Conservation (phyloP, 2,113 vertebrate species). For the Percina caprodes region DNA sequence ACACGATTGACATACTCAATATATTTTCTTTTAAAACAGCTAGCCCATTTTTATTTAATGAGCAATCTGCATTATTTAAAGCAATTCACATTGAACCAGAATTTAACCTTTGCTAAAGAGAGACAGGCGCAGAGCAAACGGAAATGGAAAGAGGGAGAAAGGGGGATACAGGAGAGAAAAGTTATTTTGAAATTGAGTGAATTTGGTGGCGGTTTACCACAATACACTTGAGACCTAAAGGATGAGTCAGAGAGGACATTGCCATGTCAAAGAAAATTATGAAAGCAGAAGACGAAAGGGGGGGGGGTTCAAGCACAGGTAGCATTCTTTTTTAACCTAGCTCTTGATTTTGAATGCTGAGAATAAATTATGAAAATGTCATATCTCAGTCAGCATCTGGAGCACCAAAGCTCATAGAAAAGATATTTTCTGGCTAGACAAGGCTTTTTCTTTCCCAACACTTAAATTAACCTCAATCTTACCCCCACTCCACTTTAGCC, state of each 20-base stretch:
- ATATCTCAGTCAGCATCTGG: slow-evolving; percentile 18
- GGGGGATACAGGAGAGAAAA: slow-evolving; percentile 40
- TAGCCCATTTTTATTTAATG: slow-evolving; percentile 61
- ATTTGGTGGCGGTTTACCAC: slow-evolving; percentile 66
- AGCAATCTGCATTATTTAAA: slow-evolving; percentile 62
- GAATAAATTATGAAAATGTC: slow-evolving; percentile 33
- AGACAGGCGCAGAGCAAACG: slow-evolving; percentile 24
- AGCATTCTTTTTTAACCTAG: slow-evolving; percentile 60
- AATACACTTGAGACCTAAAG: slow-evolving; percentile 69
- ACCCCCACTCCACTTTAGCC: slow-evolving; percentile 29
- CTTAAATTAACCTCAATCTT: slow-evolving; percentile 36
- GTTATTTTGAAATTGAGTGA: slow-evolving; percentile 59
- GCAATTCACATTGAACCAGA: slow-evolving; percentile 49
- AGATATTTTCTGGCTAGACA: slow-evolving; percentile 31
- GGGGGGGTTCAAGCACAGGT: slow-evolving; percentile 20
- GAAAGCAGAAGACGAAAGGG: slow-evolving; percentile 39
- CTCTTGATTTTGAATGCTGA: slow-evolving; percentile 35
- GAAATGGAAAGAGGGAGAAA: slow-evolving; percentile 56
- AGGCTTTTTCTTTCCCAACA: not conserved
- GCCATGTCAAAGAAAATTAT: slow-evolving; percentile 64
- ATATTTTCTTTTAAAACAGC: slow-evolving; percentile 49
- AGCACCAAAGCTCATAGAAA: slow-evolving; percentile 11
- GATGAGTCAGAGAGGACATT: slow-evolving; percentile 73
- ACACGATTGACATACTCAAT: slow-evolving; percentile 18
- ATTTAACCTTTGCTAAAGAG: slow-evolving; percentile 62